Conservation (phyloP, 2,797 vertebrate species). For the Epinephelus coioides region DNA sequence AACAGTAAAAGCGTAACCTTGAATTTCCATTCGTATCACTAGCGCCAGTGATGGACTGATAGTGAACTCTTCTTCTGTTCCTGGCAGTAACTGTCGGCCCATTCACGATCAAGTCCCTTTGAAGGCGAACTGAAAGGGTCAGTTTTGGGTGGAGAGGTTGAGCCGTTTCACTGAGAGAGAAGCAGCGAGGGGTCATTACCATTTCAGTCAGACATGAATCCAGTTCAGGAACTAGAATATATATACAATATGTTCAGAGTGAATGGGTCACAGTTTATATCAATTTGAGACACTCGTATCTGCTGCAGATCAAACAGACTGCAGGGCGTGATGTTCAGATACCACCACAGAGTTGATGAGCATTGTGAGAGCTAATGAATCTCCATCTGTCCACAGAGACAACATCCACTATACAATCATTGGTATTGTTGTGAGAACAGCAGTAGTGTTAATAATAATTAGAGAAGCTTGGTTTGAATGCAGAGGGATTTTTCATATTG, state of each 20-base stretch:
- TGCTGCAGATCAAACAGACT: conserved; percentile 14
- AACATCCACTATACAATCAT: conserved; percentile 5
- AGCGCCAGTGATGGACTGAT: conserved; percentile 12
- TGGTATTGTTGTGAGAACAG: background rate
- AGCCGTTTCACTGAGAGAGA: conserved; percentile 23
- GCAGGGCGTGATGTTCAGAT: conserved; percentile 13
- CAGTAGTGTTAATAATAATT: background rate
- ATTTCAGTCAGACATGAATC: conserved; percentile 43
- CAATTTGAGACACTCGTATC: conserved; percentile 19
- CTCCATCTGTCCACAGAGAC: conserved; percentile 12
- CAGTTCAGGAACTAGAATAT: conserved; percentile 18
- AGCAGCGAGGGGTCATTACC: conserved; percentile 15
- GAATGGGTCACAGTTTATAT: background rate
- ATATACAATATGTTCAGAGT: too few species aligned
- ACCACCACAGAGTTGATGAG: conserved; percentile 13
- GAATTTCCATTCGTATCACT: conserved; percentile 36
- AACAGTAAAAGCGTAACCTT: conserved; percentile 24
- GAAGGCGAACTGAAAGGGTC: conserved; percentile 49
- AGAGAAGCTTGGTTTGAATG: too few species aligned
- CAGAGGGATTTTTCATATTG: background rate
- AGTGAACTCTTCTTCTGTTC: conserved; percentile 39
- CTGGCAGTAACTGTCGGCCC: conserved; percentile 19
- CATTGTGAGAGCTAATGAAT: background rate
- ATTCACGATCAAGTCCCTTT: conserved; percentile 42
- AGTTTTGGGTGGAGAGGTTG: conserved; percentile 35